Percentiles rank a stretch among this genome's conserved stretches.
Conservation (phyloP, 2,797 vertebrate genomes). For the Myiotriccus ornatus region DNA sequence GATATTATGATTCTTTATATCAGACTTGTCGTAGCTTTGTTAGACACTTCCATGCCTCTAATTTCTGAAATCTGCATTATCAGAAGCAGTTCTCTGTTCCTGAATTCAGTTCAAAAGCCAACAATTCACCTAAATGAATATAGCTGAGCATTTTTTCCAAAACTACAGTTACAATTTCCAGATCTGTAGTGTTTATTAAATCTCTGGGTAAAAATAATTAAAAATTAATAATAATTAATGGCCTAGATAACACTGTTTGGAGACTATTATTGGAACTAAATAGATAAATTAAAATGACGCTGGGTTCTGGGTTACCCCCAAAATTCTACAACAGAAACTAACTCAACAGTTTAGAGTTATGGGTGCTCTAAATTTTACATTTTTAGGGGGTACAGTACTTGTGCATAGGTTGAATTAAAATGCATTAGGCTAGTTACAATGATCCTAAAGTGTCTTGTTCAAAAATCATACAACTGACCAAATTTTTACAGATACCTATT, state of each 20-base stretch:
- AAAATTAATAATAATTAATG: background rate
- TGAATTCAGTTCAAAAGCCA: slow-evolving; percentile 22
- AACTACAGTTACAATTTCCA: background rate
- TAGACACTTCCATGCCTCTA: background rate
- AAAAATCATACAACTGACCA: background rate
- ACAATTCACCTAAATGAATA: background rate
- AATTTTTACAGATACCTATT: background rate
- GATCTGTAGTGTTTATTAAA: background rate
- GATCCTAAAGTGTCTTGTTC: background rate
- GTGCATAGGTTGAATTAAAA: background rate
- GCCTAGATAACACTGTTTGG: background rate
- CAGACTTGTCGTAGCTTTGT: background rate
- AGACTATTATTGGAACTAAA: background rate
- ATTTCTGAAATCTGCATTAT: slow-evolving; percentile 26
- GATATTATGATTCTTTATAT: background rate
- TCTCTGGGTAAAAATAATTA: background rate
- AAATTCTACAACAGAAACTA: background rate
- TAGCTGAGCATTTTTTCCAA: background rate
- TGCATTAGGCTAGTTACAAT: background rate
- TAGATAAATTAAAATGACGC: background rate
- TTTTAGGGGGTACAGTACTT: background rate
- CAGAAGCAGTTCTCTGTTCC: background rate
- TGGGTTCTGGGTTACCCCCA: fast-evolving
- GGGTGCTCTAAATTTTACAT: background rate
- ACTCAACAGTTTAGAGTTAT: background rate